Evolutionary conservation across 1,140 invertebrate species (phyloP), one percentile per base, ranked within the genome.

Genomic region (Chymomyza costata): DNA sequence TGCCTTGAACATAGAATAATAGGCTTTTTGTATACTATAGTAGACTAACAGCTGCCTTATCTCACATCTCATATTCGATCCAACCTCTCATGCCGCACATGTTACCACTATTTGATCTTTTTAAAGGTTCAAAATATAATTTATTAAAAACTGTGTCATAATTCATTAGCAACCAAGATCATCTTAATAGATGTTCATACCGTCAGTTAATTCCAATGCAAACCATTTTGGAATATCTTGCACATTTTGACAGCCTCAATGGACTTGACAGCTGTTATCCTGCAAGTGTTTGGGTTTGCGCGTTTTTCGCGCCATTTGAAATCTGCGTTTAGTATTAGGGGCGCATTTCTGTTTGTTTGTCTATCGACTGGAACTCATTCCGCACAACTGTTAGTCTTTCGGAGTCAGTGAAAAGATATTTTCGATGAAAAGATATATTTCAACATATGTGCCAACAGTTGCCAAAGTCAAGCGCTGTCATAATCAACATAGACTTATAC

Each of bases 81-180:
- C n/a, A n/a, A n/a, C n/a, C n/a, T n/a, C n/a, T n/a, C n/a, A n/a
- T n/a, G n/a, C n/a, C n/a, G n/a, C n/a, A n/a, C n/a, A n/a, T n/a
- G n/a, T n/a, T n/a, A n/a, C n/a, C n/a, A n/a, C n/a, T n/a, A n/a
- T n/a, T n/a, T n/a, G n/a, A n/a, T n/a, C n/a, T n/a, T n/a, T n/a
- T n/a, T n/a, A n/a, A n/a, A n/a, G n/a, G n/a, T n/a, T n/a, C n/a
- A n/a, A n/a, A n/a, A 74, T 63, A 59, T 45, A 64, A 50, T 52
- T 64, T 64, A 69, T 69, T 55, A 45, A 50, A 66, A 63, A 78
- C 62, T 71, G 71, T 76, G 71, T 53, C 48, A 65, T 63, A 78
- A 66, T 59, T 76, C 50, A 70, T 54, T 34, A 44, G 35, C 63
- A 71, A 43, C 55, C 16, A 13, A 63, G 59, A 67, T 53, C 40